These are phyloP conservation scores for Mamestra brassicae DNA, from an alignment of 2,888 invertebrate species.

Conservation along the genomic window DNA sequence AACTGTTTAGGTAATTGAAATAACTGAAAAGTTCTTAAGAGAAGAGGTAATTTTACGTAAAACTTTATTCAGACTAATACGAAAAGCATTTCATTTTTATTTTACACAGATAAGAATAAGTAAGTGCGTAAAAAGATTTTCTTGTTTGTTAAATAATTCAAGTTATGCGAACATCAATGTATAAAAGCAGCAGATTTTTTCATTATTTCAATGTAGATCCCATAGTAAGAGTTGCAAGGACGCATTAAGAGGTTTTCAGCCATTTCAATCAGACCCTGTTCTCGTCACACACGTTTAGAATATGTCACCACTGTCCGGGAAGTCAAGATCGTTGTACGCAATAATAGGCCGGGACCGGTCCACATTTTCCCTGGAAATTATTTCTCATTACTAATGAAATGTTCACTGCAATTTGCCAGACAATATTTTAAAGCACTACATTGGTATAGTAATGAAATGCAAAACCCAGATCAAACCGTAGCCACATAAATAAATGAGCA, in stretches of 20 bases:
- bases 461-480: conserved; percentile 34
- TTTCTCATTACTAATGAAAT: conserved; percentile 79
- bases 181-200: background rate
- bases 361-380: conserved; percentile 92
- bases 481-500: conserved; percentile 49
- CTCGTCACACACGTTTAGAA: conserved; percentile 88
- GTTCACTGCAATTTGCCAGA: conserved; percentile 51
- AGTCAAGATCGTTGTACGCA: conserved; percentile 97
- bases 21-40: background rate
- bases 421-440: conserved; percentile 51
- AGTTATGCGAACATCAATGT: background rate
- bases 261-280: conserved; percentile 16
- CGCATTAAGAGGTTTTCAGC: background rate
- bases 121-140: background rate
- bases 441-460: conserved; percentile 36
- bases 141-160: background rate
- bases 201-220: background rate
- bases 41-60: background rate
- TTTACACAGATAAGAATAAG: background rate
- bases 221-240: background rate
- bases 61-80: background rate
- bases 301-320: conserved; percentile 95
- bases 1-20: background rate
- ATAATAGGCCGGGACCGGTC: conserved; percentile 94
- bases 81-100: background rate